Evolutionary conservation across 2,113 vertebrate species (phyloP), one percentile per base, ranked within the genome.

Genomic region (Myanophis thanlyinensis): DNA sequence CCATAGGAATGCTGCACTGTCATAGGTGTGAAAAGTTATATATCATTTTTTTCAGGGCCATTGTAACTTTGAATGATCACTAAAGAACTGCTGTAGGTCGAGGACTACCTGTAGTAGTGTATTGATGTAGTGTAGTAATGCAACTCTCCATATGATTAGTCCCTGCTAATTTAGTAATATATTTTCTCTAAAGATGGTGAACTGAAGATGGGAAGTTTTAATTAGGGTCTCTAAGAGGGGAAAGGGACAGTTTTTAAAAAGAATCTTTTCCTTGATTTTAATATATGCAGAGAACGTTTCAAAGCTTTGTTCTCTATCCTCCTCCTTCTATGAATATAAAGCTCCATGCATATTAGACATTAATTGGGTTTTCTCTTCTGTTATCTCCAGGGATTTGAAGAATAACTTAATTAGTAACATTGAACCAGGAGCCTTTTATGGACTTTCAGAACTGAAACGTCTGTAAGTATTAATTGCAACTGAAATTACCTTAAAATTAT

Each of bases 361-460:
- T 92, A 93, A 95, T 94, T 95, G 85, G 87, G 93, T 48, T 80
- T 96, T 85, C 91, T 96, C 12, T 95, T 95, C 40, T 96, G 92
- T 97, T 97, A 95, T 95, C 96, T 96, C 94, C 92, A 98, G 98
- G 96, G 98, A 98, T 97, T 97, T 99, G 97, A 98, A 97, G 97
- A 98, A 98, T 98, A 98, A 98, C 98, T 97, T 99, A 97, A 98
- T 98, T 96, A 98, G 98, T 96, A 98, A 97, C 52, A 97, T 98
- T 96, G 98, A 98, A 97, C 98, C 98, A 23, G 98, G 97, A 94
- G 98, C 98, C 88, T 98, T 98, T 96, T 97, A 96, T 95, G 98
- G 98, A 97, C 98, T 98, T 97, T 95, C 97, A 91, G 97, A 97
- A 97, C 96, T 98, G 93, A 98, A 97, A 94, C 97, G 96, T 95